These are phyloP conservation scores for Rhingia rostrata DNA, from an alignment of 2,888 invertebrate species.

Conservation along the genomic window DNA sequence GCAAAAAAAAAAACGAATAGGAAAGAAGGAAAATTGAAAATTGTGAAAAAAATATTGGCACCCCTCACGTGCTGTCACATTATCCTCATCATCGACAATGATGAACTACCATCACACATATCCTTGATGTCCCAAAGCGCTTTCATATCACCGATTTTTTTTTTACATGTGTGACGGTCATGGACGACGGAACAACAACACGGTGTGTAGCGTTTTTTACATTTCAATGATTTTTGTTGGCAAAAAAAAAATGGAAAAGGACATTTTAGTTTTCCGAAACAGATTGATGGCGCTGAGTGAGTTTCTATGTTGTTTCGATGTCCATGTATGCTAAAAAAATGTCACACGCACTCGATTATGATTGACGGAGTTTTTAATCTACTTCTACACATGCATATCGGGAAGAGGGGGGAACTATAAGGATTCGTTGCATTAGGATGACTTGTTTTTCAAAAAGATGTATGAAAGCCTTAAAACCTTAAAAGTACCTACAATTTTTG, in stretches of 20 bases:
- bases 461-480: no score
- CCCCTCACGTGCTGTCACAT: slow-evolving; percentile 71
- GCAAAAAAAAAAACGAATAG: slow-evolving; percentile 28
- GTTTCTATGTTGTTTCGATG: slow-evolving; percentile 46
- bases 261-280: slow-evolving; percentile 33
- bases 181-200: slow-evolving; percentile 32
- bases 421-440: no score
- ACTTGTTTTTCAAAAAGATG: no score
- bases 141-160: slow-evolving; percentile 51
- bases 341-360: slow-evolving; percentile 60
- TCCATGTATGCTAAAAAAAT: slow-evolving; percentile 21
- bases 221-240: slow-evolving; percentile 54
- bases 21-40: slow-evolving; percentile 24
- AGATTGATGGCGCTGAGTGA: slow-evolving; percentile 70
- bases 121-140: slow-evolving; percentile 33
- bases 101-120: slow-evolving; percentile 44
- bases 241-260: slow-evolving; percentile 39
- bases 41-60: slow-evolving; percentile 50
- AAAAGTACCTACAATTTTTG: no score
- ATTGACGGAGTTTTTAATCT: slow-evolving; percentile 45
- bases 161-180: slow-evolving; percentile 9
- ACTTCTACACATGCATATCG: no score
- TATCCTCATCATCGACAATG: slow-evolving; percentile 65
- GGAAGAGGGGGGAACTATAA: no score
- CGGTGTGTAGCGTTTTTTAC: slow-evolving; percentile 29